Percentiles rank a stretch among this genome's conserved stretches.
Evolutionary conservation across 2,797 vertebrate genomes (phyloP).

Genomic region (Sparidentex hasta): DNA sequence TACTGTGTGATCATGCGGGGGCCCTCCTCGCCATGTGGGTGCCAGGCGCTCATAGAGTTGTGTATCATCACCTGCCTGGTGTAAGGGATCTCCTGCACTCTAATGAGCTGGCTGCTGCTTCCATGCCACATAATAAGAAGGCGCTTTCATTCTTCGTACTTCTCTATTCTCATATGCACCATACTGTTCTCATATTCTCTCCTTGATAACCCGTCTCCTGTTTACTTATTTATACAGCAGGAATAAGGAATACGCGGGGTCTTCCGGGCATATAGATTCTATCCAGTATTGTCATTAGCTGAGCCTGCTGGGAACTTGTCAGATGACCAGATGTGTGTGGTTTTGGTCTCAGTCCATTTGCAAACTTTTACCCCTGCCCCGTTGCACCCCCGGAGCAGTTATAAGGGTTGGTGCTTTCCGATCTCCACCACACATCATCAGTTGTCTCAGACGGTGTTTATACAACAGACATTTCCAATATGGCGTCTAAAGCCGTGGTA

Average conservation of each 20-base stretch:
- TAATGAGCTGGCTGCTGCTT: slow-evolving; percentile 69
- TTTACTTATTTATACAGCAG: slow-evolving; percentile 54
- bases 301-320: background rate
- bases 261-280: background rate
- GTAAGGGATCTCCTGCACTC: slow-evolving; percentile 57
- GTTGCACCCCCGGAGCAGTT: too few species aligned
- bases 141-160: slow-evolving; percentile 28
- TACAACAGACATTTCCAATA: too few species aligned
- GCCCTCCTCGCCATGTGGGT: slow-evolving; percentile 39
- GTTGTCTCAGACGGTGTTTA: too few species aligned
- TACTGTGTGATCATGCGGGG: slow-evolving; percentile 60
- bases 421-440: too few species aligned
- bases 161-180: slow-evolving; percentile 28
- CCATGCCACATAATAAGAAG: slow-evolving; percentile 44
- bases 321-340: background rate
- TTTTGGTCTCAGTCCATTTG: too few species aligned
- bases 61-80: slow-evolving; percentile 57
- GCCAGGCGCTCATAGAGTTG: slow-evolving; percentile 42
- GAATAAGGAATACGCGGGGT: slow-evolving; percentile 15
- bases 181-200: slow-evolving; percentile 42
- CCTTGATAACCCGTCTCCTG: slow-evolving; percentile 37
- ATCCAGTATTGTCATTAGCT: background rate
- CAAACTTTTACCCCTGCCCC: too few species aligned
- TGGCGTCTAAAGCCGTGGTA: too few species aligned
- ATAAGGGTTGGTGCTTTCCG: too few species aligned